Base-by-base conservation (phyloP, 2,113 vertebrate genomes). In the Kryptolebias marmoratus region DNA sequence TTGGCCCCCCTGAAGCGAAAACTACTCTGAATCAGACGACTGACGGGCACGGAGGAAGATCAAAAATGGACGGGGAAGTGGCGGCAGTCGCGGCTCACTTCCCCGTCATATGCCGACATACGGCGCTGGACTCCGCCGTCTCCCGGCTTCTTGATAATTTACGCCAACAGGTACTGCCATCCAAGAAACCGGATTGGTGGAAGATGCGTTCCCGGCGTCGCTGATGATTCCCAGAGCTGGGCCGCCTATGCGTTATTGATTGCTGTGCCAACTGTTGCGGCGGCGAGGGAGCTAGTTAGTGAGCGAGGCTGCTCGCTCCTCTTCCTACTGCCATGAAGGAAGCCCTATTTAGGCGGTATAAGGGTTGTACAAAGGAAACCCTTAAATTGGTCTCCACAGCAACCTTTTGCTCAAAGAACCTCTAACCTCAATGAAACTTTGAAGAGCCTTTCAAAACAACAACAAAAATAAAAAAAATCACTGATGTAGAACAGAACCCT, bases 241-340 rank as follows among this genome's bases (percentile, higher is more conserved):
- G 66, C 71, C 54, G 68, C 77, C 44, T 59, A 71, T 80, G 85
- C 77, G 82, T 87, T 88, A 90, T 87, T 87, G 83, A 90, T 88
- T 69, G 71, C 81, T 68, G 64, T 55, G 63, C 75, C 83, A 89
- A 89, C 89, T 87, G 84, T 87, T 86, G 79, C 44, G 27, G 71
- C 67, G 42, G 70, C 90, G 63, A 82, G 90, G 90, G 89, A 90
- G 80, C 89, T 90, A 90, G 89, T 91, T 91, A 91, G 87, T 5
- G 64, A 79, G 72, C n/a, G 11, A 44, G 47, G 66, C 14, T 4
- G 9, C 60, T 68, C 49, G 58, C 48, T 78, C 8, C 27, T 54
- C 8, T 62, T 78, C 48, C 71, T 64, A 67, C 66, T 50, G 49
- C 65, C 77, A 58, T 74, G 71, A 77, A 48, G 60, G 62, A 56